These are phyloP conservation scores for Plagiodera versicolora DNA, from an alignment of 2,888 invertebrate genomes.

Conservation along the genomic window DNA sequence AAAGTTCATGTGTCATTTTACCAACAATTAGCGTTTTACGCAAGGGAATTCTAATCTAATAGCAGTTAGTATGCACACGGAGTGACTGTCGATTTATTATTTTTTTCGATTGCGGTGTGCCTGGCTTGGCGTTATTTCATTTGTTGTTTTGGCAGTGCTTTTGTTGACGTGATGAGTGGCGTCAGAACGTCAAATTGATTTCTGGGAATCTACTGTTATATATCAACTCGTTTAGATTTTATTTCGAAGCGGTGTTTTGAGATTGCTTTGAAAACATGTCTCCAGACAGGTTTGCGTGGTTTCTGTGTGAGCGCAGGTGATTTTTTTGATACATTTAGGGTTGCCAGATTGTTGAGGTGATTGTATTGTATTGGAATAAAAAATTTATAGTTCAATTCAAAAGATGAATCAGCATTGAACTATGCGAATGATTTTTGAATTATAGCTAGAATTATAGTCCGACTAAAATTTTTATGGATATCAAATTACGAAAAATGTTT, in stretches of 20 bases:
- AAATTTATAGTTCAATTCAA: too few species aligned
- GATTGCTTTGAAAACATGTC: not conserved
- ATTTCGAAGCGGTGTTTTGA: not conserved
- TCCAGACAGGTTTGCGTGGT: too few species aligned
- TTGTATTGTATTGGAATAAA: too few species aligned
- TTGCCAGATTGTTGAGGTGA: too few species aligned
- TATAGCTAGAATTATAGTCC: too few species aligned
- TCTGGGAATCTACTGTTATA: slow-evolving; percentile 24
- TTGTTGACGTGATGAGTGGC: slow-evolving; percentile 2
- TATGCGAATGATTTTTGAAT: too few species aligned
- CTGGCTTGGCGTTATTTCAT: not conserved
- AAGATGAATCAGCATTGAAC: too few species aligned
- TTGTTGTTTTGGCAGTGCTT: slow-evolving; percentile 7
- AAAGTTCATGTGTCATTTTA: slow-evolving; percentile 25
- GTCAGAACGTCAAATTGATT: slow-evolving; percentile 9
- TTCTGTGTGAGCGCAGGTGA: too few species aligned
- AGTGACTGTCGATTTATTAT: slow-evolving; percentile 11
- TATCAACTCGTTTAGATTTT: slow-evolving; percentile 16
- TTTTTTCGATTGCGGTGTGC: not conserved
- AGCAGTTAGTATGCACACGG: slow-evolving; percentile 9
- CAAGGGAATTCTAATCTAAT: slow-evolving; percentile 16
- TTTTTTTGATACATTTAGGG: too few species aligned
- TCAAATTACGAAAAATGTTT: too few species aligned
- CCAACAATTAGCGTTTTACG: slow-evolving; percentile 20
- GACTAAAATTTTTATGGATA: too few species aligned